A percentile compares a stretch with the other conserved stretches of the same genome.
These are phyloP conservation scores for Brotula barbata DNA, from an alignment of 2,797 vertebrate species.

Conservation along the genomic window DNA sequence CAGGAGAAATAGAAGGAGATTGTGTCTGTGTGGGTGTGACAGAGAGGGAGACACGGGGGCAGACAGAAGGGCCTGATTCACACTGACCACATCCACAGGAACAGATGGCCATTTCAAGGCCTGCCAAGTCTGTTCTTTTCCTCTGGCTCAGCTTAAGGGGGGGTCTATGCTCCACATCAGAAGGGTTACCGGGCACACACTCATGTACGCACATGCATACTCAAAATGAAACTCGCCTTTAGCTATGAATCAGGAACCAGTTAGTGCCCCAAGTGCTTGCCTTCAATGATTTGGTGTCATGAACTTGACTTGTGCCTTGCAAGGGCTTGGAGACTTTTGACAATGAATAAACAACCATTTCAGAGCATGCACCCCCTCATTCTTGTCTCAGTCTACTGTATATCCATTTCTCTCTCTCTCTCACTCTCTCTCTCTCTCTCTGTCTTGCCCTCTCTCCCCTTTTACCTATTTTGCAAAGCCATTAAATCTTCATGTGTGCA, in stretches of 20 bases:
- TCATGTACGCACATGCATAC: neutral
- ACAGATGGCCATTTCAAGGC: slow-evolving; percentile 69
- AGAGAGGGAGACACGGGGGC: neutral
- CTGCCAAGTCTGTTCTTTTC: slow-evolving; percentile 66
- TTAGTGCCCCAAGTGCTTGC: slow-evolving; percentile 16
- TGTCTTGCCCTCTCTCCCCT: slow-evolving; percentile 1
- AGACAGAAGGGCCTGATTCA: slow-evolving; percentile 62
- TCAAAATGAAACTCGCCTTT: neutral
- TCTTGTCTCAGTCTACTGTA: slow-evolving; percentile 40
- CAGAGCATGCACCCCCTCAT: slow-evolving; percentile 34
- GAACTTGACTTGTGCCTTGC: slow-evolving; percentile 46
- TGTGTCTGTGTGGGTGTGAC: slow-evolving; percentile 27
- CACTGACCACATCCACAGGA: slow-evolving; percentile 65
- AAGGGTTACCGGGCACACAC: slow-evolving; percentile 6
- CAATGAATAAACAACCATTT: slow-evolving; percentile 48
- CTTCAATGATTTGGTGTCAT: slow-evolving; percentile 54
- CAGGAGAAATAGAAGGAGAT: slow-evolving; percentile 29
- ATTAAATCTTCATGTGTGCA: slow-evolving; percentile 48
- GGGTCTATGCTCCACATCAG: slow-evolving; percentile 27
- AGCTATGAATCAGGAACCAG: slow-evolving; percentile 32
- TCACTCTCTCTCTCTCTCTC: neutral
- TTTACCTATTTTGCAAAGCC: slow-evolving; percentile 35
- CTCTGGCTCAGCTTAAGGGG: slow-evolving; percentile 40
- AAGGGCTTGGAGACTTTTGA: slow-evolving; percentile 41
- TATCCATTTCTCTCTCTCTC: slow-evolving; percentile 31